These are phyloP conservation scores for Aleiodes sp. DNA, from an alignment of 1,140 invertebrate genomes.

Conservation along the genomic window DNA sequence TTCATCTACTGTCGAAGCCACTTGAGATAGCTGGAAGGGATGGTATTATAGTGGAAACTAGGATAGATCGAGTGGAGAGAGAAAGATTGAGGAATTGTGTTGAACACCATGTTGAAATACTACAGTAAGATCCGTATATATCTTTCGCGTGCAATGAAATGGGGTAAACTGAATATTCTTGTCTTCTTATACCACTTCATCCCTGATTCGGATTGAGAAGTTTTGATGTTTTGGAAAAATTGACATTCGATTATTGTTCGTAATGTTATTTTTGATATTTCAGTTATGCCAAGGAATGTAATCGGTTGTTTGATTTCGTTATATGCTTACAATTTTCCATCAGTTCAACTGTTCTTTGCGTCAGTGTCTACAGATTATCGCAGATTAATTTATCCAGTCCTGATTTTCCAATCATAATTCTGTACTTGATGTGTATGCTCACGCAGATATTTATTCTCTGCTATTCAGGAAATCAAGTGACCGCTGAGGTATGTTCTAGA, in stretches of 20 bases:
- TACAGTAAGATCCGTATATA: neutral
- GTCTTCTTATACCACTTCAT: too few species aligned
- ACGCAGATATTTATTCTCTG: conserved; percentile 25
- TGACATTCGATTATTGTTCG: too few species aligned
- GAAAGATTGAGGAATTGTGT: conserved; percentile 3
- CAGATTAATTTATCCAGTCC: neutral
- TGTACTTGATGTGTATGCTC: conserved; percentile 10
- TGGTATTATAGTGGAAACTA: too few species aligned
- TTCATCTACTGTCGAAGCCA: neutral
- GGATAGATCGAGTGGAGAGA: neutral
- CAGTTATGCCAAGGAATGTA: conserved; percentile 8
- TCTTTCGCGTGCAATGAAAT: neutral
- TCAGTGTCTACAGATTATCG: conserved; percentile 9
- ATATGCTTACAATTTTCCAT: conserved; percentile 19
- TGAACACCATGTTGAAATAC: conserved; percentile 7
- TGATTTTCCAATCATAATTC: neutral
- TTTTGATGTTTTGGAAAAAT: too few species aligned
- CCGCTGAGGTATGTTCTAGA: neutral
- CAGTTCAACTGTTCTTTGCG: conserved; percentile 17
- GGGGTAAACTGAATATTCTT: too few species aligned
- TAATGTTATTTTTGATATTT: too few species aligned
- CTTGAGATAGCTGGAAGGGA: neutral
- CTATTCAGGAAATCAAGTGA: neutral
- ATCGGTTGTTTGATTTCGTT: neutral
- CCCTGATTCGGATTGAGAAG: too few species aligned